Conservation (phyloP, 2,113 vertebrate genomes). For the rat (Rattus norvegicus) region GRCr8 NC_086027.1:41522001-41522500, state of each 20-base stretch:
- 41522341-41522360: background rate
- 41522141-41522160: background rate
- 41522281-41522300: background rate
- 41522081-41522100: background rate
- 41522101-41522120: constrained; percentile 29
- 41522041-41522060: background rate
- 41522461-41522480: background rate
- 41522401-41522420: constrained; percentile 21
- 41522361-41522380: background rate
- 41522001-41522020: background rate
- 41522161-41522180: constrained; percentile 46
- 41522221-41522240: constrained; percentile 61
- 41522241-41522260: constrained; percentile 53
- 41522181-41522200: constrained; percentile 41
- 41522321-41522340: background rate
- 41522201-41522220: constrained; percentile 49
- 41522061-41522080: background rate
- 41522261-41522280: background rate
- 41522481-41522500: background rate
- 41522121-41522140: background rate
- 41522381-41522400: background rate
- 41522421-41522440: background rate
- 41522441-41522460: background rate
- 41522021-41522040: background rate
- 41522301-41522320: background rate